Base-by-base conservation (phyloP, 2,797 vertebrate species). In the Nyctalus aviator region DNA sequence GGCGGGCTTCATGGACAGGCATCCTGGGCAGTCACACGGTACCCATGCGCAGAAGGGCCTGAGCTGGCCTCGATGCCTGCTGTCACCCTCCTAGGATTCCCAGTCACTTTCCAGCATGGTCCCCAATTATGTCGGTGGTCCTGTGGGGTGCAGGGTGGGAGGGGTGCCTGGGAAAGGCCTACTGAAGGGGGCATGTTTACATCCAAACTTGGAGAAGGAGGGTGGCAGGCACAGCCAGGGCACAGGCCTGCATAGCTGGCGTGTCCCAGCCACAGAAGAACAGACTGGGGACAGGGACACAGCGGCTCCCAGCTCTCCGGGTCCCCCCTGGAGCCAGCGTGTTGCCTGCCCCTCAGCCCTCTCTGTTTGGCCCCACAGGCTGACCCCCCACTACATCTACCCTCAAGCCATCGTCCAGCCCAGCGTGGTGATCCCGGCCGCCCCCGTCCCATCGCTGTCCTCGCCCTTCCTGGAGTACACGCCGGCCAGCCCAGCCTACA, bases 391-490 rank as follows among this genome's bases (percentile, higher is more conserved):
- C 84, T 99, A 99, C 48, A 96, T 99, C 94, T 99, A 99, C 97
- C 99, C 99, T 5, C 99, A 99, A 97, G 98, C 99, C 41, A 99
- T 98, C 68, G 96, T 99, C 93, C 99, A 99, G 98, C 99, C 99
- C 97, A 99, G 99, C 75, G 98, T 99, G 98, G 98, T 99, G 97
- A 98, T 99, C 96, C 99, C 99, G 0, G 98, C 99, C 48, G 96
- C 98, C 88, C 99, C 99, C 0, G 97, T 99, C 30, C 99, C 99
- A 77, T 98, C 99, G 0, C 97, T 99, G 94, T 98, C 98, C 37
- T 99, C 99, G 84, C 99, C 99, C 5, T 99, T 99, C 97, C 98
- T 99, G 55, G 99, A 99, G 97, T 99, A 99, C 98, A 98, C 98
- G 1, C 94, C 99, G 0, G 98, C 98, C 84, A 98, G 98, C 93